Evolutionary conservation across 1,140 invertebrate species (phyloP), one percentile per base, ranked within the genome.

Genomic region (Drosophila setifemur): DNA sequence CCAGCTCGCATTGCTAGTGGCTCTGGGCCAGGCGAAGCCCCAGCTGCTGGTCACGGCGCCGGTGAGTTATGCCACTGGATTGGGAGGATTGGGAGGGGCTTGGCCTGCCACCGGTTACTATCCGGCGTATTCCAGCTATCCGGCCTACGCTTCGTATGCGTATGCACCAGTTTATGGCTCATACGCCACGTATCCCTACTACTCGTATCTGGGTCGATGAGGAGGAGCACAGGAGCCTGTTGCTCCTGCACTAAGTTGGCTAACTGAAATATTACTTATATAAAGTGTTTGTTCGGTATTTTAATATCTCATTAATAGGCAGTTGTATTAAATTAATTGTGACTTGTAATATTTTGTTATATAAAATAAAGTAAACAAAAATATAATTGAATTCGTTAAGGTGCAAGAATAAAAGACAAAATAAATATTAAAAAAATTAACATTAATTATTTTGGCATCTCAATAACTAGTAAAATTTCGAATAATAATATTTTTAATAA

Each of bases 121-220:
- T 50, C 67, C 70, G 16, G 43, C 73, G 6, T 86, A 86, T 52
- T 42, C 67, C 53, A 60, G 67, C 54, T 86, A 86, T 70, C 81
- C 81, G 61, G 75, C 81, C 26, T 86, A 86, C 58, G 68, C 76
- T 44, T 37, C 81, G 72, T 86, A 85, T 86, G 45, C 81, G 68
- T 86, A 86, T 54, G 58, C 72, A 39, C 81, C 81, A 4, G 53
- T 76, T 2, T 86, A 86, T 54, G 76, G 68, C 53, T 54, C 81
- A 49, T 86, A 86, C 40, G 81, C 81, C 72, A 68, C 82, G 40
- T 86, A 86, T 81, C 81, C 81, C 21, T 86, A 86, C 52, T 81
- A 81, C 42, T 23, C 77, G 1, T 88, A 87, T 52, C 55, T 76
- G n/a, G 64, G 82, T 33, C 81, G 81, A 11, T 87, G 76, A 81